Percentiles rank a stretch among this genome's conserved stretches.
These are phyloP conservation scores for Halisarca cf. caerulea DNA, from an alignment of 37 sponge, comb jelly and placozoan species.

Conservation along the genomic window DNA sequence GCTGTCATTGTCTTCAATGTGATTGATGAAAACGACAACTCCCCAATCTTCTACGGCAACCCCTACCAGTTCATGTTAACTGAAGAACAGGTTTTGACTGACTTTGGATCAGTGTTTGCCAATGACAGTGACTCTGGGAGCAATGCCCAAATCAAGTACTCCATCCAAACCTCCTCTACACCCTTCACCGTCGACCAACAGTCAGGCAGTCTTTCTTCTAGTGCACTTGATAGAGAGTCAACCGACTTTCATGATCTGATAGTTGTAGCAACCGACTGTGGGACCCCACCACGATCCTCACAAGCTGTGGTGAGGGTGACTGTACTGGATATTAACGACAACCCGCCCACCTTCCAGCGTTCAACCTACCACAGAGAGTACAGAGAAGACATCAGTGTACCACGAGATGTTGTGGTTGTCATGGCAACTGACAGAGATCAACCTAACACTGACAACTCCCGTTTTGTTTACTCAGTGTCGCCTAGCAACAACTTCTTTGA, in stretches of 20 bases:
- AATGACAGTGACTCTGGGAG: conserved; percentile 60
- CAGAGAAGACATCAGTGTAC: conserved; percentile 14
- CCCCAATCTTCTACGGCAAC: conserved; percentile 16
- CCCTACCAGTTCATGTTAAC: neutral
- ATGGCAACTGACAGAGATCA: conserved; percentile 51
- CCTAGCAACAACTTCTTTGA: conserved; percentile 26
- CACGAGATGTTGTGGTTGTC: conserved; percentile 17
- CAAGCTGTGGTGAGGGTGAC: neutral
- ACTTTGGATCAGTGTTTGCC: conserved; percentile 8
- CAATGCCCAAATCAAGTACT: conserved; percentile 50
- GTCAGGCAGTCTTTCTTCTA: neutral
- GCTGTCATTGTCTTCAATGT: neutral
- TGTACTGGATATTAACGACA: conserved; percentile 44
- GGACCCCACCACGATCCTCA: neutral
- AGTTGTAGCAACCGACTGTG: conserved; percentile 1
- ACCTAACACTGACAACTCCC: conserved; percentile 11
- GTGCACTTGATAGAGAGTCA: conserved; percentile 11
- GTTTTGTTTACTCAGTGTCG: neutral
- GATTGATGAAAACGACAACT: conserved; percentile 51
- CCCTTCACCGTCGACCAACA: neutral
- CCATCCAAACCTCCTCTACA: neutral
- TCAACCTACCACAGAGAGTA: neutral
- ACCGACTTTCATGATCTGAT: neutral
- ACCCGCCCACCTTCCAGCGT: conserved; percentile 20
- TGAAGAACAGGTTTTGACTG: neutral